Evolutionary conservation across 2,888 invertebrate species (phyloP), one percentile per base, ranked within the genome.

Genomic region (Pollenia angustigena): DNA sequence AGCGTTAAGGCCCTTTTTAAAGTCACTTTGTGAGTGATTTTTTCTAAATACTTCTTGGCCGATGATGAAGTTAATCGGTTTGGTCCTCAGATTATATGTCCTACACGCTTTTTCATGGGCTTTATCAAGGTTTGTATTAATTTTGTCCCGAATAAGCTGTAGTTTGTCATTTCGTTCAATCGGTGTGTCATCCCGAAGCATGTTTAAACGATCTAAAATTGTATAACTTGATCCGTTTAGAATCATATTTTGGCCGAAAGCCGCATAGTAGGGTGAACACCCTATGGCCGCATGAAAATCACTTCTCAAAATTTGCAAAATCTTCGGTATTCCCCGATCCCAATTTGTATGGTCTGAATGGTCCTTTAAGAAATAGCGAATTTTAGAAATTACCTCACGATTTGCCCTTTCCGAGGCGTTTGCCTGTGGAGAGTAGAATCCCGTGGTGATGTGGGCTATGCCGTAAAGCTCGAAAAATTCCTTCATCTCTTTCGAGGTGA

Each of bases 381-480:
- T 69, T 40, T 52, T 69, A 1, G 68, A 62, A 42, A 58, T 32
- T 2, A 58, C 18, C 10, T 58, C 56, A 7, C 23, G 23, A 12
- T 58, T 58, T 12, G 32, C 88, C 42, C 84, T 56, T 42, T 88
- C 85, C 0, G 81, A 74, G 14, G 84, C 75, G 14, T 88, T 85
- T 0, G 84, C 86, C 69, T 88, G 84, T 4, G 88, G 88, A 2
- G 81, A 76, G 23, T 84, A 84, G 2, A 75, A 69, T 1, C 50
- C 81, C 4, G 87, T 81, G 4, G 62, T 76, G 6, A 87, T 52
- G 1, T 18, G 18, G 18, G 18, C 1, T 18, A 18, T 18, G 6
- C 87, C 87, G 44, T 66, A 82, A 1, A n/a, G 48, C 11, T 12
- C 10, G 6, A 87, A 44, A n/a, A 87, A 85, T 12, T 81, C 66